phyloP scores from a whole-genome alignment of 2,797 vertebrate genomes.

The Chaunax sp. region DNA sequence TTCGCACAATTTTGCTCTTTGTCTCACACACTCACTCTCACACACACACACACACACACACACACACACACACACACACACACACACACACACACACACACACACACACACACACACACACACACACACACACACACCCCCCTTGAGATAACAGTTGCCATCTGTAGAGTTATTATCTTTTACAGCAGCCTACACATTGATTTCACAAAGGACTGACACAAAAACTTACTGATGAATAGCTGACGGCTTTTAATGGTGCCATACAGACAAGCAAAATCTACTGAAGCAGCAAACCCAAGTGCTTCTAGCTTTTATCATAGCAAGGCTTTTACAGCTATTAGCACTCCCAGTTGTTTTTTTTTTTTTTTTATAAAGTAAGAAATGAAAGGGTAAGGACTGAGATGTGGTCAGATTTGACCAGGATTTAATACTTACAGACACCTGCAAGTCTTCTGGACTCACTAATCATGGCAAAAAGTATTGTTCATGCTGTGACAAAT shows the following conservation, averaged over 20 bases:
- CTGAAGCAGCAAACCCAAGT: slow-evolving; percentile 1
- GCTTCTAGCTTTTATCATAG: not conserved
- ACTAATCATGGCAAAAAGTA: not conserved
- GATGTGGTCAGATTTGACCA: not conserved
- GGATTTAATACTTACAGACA: not conserved
- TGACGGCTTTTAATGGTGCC: slow-evolving; percentile 33
- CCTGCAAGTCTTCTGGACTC: not conserved
- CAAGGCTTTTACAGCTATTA: not conserved
- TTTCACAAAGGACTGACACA: slow-evolving; percentile 53
- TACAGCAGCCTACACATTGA: slow-evolving; percentile 54
- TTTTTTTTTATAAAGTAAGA: not conserved
- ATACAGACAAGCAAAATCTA: not conserved
- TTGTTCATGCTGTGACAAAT: too few relatives aligned
- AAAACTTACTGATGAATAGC: slow-evolving; percentile 37
- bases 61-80: slow-evolving; percentile 10
- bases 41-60: slow-evolving; percentile 8
- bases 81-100: slow-evolving; percentile 21
- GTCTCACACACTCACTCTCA: slow-evolving; percentile 23
- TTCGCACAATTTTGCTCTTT: slow-evolving; percentile 27
- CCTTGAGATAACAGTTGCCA: slow-evolving; percentile 62
- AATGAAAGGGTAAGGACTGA: not conserved
- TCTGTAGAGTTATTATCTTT: slow-evolving; percentile 68
- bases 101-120: slow-evolving; percentile 12
- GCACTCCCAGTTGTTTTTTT: not conserved
- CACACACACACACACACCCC: slow-evolving; percentile 29